phyloP scores from a whole-genome alignment of 2,888 invertebrate genomes.

The Melanostoma mellinum region DNA sequence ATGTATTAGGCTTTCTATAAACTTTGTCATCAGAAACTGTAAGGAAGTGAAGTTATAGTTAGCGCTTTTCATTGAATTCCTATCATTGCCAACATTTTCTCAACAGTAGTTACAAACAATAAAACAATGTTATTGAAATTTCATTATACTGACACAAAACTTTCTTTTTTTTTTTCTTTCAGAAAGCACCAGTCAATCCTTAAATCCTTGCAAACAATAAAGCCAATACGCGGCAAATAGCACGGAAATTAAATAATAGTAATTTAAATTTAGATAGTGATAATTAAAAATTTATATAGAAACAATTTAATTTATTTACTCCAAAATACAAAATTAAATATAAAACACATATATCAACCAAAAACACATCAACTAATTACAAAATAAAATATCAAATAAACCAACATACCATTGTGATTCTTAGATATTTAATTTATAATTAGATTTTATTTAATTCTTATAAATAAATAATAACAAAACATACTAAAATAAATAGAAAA shows the following conservation, averaged over 20 bases:
- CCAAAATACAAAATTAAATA: conserved; percentile 33
- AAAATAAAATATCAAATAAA: conserved; percentile 49
- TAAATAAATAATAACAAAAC: conserved; percentile 75
- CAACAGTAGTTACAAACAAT: no score
- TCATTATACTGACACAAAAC: no score
- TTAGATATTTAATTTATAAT: conserved; percentile 76
- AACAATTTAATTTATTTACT: conserved; percentile 39
- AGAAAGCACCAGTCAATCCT: neutral
- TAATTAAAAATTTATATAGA: conserved; percentile 45
- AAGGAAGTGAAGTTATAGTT: no score
- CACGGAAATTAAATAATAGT: conserved; percentile 16
- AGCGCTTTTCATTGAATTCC: no score
- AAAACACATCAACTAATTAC: conserved; percentile 11
- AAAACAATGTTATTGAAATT: no score
- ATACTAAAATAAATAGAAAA: conserved; percentile 47
- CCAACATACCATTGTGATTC: conserved; percentile 80
- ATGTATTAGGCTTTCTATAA: no score
- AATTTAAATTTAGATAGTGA: conserved; percentile 66
- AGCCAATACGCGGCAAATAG: conserved; percentile 23
- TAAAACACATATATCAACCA: conserved; percentile 28
- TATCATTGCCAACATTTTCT: no score
- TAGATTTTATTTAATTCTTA: conserved; percentile 58
- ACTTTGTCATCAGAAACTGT: no score
- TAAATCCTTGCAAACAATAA: conserved; percentile 38
- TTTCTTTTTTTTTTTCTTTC: no score